phyloP scores from a whole-genome alignment of 2,113 vertebrate genomes.

The Phycodurus eques region DNA sequence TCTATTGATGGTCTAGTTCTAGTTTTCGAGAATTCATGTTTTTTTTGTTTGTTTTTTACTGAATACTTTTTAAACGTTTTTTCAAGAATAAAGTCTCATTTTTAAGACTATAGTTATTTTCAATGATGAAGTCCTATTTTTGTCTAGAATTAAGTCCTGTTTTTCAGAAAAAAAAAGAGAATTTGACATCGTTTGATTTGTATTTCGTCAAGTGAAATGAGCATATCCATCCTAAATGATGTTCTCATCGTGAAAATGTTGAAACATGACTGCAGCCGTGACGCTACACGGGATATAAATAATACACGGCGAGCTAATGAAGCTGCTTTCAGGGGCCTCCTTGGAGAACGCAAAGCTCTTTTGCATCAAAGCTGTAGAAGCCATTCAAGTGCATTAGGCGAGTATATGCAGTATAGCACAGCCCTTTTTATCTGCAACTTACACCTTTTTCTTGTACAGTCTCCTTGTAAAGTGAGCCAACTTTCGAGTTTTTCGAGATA shows the following conservation, averaged over 20 bases:
- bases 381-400: not conserved
- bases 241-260: not conserved
- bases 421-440: not conserved
- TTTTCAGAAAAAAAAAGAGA: not conserved
- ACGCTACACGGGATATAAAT: conserved; percentile 5
- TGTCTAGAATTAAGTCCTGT: too few species aligned
- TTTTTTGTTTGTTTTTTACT: too few species aligned
- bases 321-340: conserved; percentile 4
- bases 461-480: not conserved
- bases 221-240: not conserved
- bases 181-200: not conserved
- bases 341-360: conserved; percentile 12
- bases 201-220: not conserved
- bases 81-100: too few species aligned
- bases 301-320: conserved; percentile 18
- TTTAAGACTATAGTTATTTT: too few species aligned
- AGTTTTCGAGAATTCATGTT: too few species aligned
- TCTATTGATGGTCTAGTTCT: too few species aligned
- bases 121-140: too few species aligned
- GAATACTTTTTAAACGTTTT: too few species aligned
- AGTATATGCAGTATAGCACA: not conserved
- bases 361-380: not conserved
- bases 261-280: conserved; percentile 2
- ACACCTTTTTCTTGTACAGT: not conserved
- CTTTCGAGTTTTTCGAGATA: too few species aligned